These are phyloP conservation scores for Periophthalmus modestus DNA, from an alignment of 2,113 vertebrate genomes.

Conservation along the genomic window DNA sequence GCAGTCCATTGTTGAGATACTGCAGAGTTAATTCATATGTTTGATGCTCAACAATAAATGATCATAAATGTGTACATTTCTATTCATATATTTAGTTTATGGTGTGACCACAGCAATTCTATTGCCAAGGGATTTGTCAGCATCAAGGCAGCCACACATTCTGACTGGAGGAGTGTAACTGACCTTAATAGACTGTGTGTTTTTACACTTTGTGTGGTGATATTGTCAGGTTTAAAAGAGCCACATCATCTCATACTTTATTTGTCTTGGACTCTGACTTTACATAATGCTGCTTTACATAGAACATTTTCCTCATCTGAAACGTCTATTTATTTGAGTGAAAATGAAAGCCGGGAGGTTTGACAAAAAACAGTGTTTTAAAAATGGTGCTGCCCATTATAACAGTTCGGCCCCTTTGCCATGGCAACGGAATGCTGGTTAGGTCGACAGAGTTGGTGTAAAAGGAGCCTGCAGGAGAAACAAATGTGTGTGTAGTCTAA, in stretches of 20 bases:
- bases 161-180: neutral
- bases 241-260: neutral
- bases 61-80: no score
- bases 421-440: conserved; percentile 70
- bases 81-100: no score
- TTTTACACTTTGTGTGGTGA: neutral
- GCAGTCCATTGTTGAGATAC: no score
- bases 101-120: no score
- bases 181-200: neutral
- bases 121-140: no score
- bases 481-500: conserved; percentile 64
- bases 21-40: no score
- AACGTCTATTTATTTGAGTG: neutral
- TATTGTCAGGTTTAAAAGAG: neutral
- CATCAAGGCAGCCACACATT: neutral
- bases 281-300: neutral
- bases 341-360: conserved; percentile 10
- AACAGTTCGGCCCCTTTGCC: conserved; percentile 53
- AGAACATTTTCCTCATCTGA: neutral
- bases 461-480: conserved; percentile 59
- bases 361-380: conserved; percentile 37
- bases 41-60: no score
- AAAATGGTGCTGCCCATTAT: conserved; percentile 42
- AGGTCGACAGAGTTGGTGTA: conserved; percentile 59
- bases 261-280: neutral